Conservation (phyloP, 1,140 invertebrate species). For the Oryzaephilus surinamensis region DNA sequence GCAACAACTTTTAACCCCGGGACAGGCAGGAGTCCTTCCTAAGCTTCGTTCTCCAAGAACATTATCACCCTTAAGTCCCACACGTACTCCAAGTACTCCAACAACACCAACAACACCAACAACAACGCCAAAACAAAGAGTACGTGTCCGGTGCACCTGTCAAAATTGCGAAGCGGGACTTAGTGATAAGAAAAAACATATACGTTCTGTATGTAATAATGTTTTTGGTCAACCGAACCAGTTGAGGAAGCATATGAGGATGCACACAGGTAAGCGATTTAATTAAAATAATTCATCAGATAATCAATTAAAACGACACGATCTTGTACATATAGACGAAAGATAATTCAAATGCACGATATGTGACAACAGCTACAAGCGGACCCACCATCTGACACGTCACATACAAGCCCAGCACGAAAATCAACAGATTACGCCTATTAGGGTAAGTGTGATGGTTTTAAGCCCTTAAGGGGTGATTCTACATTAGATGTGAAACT, state of each 20-base stretch:
- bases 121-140: slow-evolving; percentile 28
- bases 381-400: slow-evolving; percentile 77
- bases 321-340: slow-evolving; percentile 82
- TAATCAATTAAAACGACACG: slow-evolving; percentile 87
- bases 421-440: slow-evolving; percentile 59
- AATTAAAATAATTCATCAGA: slow-evolving; percentile 82
- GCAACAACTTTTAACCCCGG: slow-evolving; percentile 39
- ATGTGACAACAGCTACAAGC: slow-evolving; percentile 79
- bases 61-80: slow-evolving; percentile 41
- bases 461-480: no score
- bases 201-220: slow-evolving; percentile 94
- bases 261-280: slow-evolving; percentile 82
- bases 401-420: slow-evolving; percentile 79
- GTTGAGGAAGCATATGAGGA: slow-evolving; percentile 78
- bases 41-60: slow-evolving; percentile 41
- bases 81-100: slow-evolving; percentile 18
- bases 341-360: slow-evolving; percentile 77
- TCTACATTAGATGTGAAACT: no score
- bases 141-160: slow-evolving; percentile 87
- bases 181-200: slow-evolving; percentile 63
- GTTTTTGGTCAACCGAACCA: slow-evolving; percentile 96
- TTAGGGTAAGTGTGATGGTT: no score
- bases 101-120: slow-evolving; percentile 8
- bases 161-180: slow-evolving; percentile 84
- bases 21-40: slow-evolving; percentile 29